Base-by-base conservation (phyloP, 2,888 invertebrate species). In the Drosophila meridionalis region DNA sequence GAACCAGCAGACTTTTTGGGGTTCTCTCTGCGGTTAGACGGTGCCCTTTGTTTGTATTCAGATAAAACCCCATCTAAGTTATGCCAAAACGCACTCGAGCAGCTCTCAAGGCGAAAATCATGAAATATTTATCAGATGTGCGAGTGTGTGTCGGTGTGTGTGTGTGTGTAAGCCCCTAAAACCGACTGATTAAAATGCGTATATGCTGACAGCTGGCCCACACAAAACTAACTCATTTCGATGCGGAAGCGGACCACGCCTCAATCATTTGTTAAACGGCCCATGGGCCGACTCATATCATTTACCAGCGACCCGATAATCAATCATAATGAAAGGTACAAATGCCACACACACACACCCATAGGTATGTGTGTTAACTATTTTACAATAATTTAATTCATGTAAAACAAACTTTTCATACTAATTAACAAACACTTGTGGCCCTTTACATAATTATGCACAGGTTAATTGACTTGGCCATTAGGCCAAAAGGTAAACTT, bases 41-140 rank as follows among this genome's bases (percentile, higher is more conserved):
- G 30, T 32, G 47, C 70, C 70, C 72, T 70, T 78, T 82, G 76
- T 71, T 76, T 70, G 70, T 65, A 42, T 61, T 53, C 73, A 69
- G 77, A 69, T 80, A 80, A 73, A 72, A 58, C 58, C 70, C 74
- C 74, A 63, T 48, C 62, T 72, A 79, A 89, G 79, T 82, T 89
- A 87, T 89, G 85, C 85, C 62, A 61, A 84, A 80, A 74, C 78
- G 69, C 78, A 87, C 65, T 84, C 75, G 78, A 85, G 85, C 87
- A 79, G 64, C 73, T 70, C 72, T 56, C 56, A 34, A 53, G 67
- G 61, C 78, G 53, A 76, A 87, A 73, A 73, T 79, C 82, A 85
- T 85, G 82, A 85, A 85, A 85, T 85, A 85, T 89, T 85, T 76
- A 85, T 85, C 76, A 78, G 77, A 82, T 56, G 56, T 57, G 42